phyloP scores from a whole-genome alignment of 2,797 vertebrate genomes.

The Xiphophorus birchmanni region DNA sequence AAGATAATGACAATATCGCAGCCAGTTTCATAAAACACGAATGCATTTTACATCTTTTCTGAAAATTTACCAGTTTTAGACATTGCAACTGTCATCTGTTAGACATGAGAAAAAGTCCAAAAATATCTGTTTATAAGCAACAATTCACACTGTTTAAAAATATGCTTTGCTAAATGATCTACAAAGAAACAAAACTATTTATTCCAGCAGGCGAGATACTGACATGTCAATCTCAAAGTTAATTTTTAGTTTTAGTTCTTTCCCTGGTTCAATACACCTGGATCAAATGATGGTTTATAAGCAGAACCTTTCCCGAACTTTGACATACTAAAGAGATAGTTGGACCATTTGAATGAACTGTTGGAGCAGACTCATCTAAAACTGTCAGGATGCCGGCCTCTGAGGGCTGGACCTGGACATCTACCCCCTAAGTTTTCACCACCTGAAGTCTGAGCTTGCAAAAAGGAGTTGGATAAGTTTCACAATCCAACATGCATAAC shows the following conservation, averaged over 20 bases:
- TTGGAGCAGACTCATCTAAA: too few species aligned
- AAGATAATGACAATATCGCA: not conserved
- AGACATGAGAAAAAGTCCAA: not conserved
- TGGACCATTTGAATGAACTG: too few species aligned
- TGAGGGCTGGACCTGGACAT: too few species aligned
- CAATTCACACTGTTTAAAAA: not conserved
- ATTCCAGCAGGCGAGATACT: not conserved
- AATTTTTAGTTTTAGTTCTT: not conserved
- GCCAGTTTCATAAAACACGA: not conserved
- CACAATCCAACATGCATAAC: not conserved
- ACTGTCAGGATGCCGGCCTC: too few species aligned
- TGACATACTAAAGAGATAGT: too few species aligned
- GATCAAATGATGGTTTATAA: too few species aligned
- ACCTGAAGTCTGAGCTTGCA: not conserved
- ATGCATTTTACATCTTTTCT: not conserved
- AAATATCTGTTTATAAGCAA: not conserved
- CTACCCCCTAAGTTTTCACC: too few species aligned
- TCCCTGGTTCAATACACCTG: too few species aligned
- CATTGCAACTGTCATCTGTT: not conserved
- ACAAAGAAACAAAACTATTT: not conserved
- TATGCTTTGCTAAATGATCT: not conserved
- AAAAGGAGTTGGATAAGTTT: not conserved
- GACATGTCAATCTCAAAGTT: not conserved
- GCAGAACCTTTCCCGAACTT: too few species aligned
- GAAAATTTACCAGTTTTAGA: not conserved